Evolutionary conservation across 2,797 vertebrate genomes (phyloP).

Genomic region (Molothrus ater): DNA sequence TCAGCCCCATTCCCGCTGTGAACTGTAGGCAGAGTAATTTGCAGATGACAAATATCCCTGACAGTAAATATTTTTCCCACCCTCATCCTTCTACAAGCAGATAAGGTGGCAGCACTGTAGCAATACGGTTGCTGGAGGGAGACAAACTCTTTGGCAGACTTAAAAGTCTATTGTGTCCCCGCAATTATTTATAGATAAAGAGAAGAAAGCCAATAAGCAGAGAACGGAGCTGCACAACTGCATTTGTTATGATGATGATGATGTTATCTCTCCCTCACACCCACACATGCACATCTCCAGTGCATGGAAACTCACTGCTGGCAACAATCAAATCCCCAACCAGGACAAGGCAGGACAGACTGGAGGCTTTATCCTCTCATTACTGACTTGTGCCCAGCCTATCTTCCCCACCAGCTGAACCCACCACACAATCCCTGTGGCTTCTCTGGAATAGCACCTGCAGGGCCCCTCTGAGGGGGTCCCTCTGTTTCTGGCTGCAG

Average conservation of each 20-base stretch:
- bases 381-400: not conserved
- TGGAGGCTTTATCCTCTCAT: not conserved
- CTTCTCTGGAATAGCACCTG: not conserved
- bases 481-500: not conserved
- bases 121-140: conserved; percentile 48
- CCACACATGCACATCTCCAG: not conserved
- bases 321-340: not conserved
- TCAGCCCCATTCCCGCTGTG: not conserved
- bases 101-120: conserved; percentile 59
- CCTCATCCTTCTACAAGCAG: conserved; percentile 57
- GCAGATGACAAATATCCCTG: conserved; percentile 61
- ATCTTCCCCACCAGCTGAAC: not conserved
- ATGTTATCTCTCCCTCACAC: conserved; percentile 36
- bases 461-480: not conserved
- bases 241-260: conserved; percentile 33
- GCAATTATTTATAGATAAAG: conserved; percentile 69
- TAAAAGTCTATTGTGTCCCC: conserved; percentile 60
- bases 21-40: conserved; percentile 49
- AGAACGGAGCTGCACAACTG: conserved; percentile 20
- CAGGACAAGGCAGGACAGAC: not conserved
- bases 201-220: conserved; percentile 57
- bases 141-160: conserved; percentile 56
- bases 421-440: not conserved
- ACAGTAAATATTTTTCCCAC: conserved; percentile 63
- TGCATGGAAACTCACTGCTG: not conserved